Percentiles rank a stretch among this genome's conserved stretches.
Conservation (phyloP, 2,888 invertebrate species). For the Ectropis crepuscularia region DNA sequence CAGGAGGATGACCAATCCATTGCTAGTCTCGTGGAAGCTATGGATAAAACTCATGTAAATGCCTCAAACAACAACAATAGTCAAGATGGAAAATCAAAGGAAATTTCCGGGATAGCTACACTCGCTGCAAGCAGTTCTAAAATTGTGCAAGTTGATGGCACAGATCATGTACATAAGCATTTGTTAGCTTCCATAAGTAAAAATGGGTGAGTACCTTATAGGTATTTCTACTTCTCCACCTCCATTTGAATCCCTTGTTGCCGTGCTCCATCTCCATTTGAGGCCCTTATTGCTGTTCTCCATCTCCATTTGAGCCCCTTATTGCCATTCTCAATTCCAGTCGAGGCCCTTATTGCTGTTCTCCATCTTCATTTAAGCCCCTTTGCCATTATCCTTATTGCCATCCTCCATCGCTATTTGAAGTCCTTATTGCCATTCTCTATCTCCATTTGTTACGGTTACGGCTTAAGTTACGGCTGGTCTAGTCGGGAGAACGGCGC, state of each 20-base stretch:
- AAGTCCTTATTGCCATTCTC: too few relatives aligned
- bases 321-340: too few relatives aligned
- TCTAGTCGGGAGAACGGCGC: too few relatives aligned
- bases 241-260: background rate
- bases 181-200: slow-evolving; percentile 88
- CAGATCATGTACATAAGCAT: slow-evolving; percentile 70
- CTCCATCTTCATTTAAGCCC: too few relatives aligned
- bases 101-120: slow-evolving; percentile 7
- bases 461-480: too few relatives aligned
- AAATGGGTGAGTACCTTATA: slow-evolving; percentile 81
- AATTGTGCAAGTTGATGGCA: slow-evolving; percentile 41
- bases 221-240: background rate
- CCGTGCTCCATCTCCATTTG: too few relatives aligned
- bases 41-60: slow-evolving; percentile 67
- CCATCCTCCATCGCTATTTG: too few relatives aligned
- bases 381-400: too few relatives aligned
- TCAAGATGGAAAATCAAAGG: slow-evolving; percentile 1
- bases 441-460: too few relatives aligned
- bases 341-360: too few relatives aligned
- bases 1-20: slow-evolving; percentile 63
- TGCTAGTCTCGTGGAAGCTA: slow-evolving; percentile 66
- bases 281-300: too few relatives aligned
- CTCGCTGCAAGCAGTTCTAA: slow-evolving; percentile 16
- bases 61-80: slow-evolving; percentile 23
- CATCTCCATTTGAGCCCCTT: too few relatives aligned